Evolutionary conservation across 1,140 invertebrate genomes (phyloP).

Genomic region (Danaus melanippus): DNA sequence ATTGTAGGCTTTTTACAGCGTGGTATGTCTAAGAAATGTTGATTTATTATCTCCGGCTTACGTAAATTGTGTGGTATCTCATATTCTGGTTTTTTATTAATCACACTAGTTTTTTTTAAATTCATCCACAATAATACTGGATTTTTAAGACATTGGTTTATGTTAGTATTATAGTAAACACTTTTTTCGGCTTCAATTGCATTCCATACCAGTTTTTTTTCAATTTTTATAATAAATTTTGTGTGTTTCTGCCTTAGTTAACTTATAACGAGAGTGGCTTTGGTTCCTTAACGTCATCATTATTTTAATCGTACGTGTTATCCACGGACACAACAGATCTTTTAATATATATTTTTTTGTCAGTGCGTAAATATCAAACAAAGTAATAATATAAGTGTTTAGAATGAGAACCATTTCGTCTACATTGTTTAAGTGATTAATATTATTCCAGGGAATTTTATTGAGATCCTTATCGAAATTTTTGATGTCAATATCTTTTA

Average conservation of each 20-base stretch:
- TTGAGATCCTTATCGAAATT: slow-evolving; percentile 6
- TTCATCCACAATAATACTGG: slow-evolving; percentile 16
- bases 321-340: slow-evolving; percentile 14
- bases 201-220: slow-evolving; percentile 8
- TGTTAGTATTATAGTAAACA: no score
- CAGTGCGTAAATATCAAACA: slow-evolving; percentile 18
- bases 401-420: no score
- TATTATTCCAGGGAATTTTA: no score
- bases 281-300: slow-evolving; percentile 15
- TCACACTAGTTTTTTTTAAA: slow-evolving; percentile 9
- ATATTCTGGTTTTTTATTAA: slow-evolving; percentile 3
- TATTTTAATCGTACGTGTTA: slow-evolving; percentile 19
- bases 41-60: no score
- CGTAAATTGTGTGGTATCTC: slow-evolving; percentile 8
- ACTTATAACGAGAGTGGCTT: slow-evolving; percentile 1
- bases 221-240: slow-evolving; percentile 15
- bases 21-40: no score
- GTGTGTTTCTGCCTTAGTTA: slow-evolving; percentile 6
- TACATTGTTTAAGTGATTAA: no score
- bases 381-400: no score
- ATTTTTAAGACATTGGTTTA: no score
- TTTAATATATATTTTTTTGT: slow-evolving; percentile 10
- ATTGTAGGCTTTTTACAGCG: no score
- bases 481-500: slow-evolving; percentile 4
- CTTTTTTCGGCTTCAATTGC: slow-evolving; percentile 15